Evolutionary conservation across 2,113 vertebrate species (phyloP), one percentile per base, ranked within the genome.

Genomic region (Coregonus clupeaformis): DNA sequence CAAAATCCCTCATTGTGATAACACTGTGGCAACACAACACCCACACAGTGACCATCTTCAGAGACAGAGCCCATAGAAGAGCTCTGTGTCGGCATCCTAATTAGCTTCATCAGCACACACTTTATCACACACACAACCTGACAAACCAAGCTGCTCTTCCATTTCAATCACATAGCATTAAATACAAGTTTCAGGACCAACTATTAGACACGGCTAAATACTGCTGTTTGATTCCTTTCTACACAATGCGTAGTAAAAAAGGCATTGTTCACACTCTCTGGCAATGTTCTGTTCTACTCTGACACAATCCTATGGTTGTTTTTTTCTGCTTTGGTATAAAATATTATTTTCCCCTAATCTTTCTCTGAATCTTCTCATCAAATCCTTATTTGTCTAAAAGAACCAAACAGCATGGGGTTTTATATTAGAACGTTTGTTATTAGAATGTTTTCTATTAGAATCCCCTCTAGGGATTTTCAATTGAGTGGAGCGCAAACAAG

Each of bases 401-500:
- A 75, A 82, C 75, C 20, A 70, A 16, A 29, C 27, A 42, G 36
- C 36, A 9, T 32, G 65, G 18, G 30, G 30, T 36, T 47, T 47
- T 68, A 22, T 71, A 71, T 70, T 75, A 42, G 85, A 80, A 32
- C 6, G 82, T 84, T 87, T 86, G 45, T 73, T 81, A 86, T 69
- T 75, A 66, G 30, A 32, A 32, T 32, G 32, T 32, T 6, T 32
- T 7, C 1, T 32, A 32, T 32, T 36, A 12, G 2, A 42, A 42
- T 42, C 36, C 36, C 52, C 32, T 66, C 42, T 11, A 49, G 60
- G 16, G n/a, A 71, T 59, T 57, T 77, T 75, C 52, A 42, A 32
- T 66, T 77, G 60, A 84, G 25, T 75, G 0, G 75, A 88, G 84
- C 67, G 69, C 82, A 90, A 86, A 91, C 84, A 90, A 91, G 89